Percentiles rank a stretch among this genome's conserved stretches.
These are phyloP conservation scores for Pogonomyrmex californicus DNA, from an alignment of 1,140 invertebrate species.

Conservation along the genomic window DNA sequence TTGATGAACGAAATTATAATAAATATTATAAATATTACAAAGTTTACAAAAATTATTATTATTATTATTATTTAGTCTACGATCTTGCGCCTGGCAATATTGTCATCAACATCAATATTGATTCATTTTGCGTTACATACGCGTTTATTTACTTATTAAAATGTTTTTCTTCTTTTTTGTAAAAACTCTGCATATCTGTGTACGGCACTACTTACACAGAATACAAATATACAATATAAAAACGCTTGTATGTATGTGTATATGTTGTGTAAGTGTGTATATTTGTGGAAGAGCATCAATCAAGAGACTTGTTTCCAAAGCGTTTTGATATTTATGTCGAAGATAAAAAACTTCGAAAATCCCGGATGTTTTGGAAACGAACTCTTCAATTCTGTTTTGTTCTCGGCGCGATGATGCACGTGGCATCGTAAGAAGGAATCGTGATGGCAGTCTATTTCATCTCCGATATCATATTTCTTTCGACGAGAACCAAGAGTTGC, in stretches of 20 bases:
- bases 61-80: too few species aligned
- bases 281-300: slow-evolving; percentile 56
- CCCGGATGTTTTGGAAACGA: background rate
- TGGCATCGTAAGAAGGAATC: background rate
- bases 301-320: background rate
- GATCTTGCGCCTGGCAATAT: too few species aligned
- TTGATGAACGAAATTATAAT: too few species aligned
- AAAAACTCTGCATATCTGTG: slow-evolving; percentile 8
- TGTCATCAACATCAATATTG: too few species aligned
- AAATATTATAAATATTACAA: background rate
- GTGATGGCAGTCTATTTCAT: slow-evolving; percentile 3
- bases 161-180: background rate
- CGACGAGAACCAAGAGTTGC: background rate
- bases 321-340: background rate
- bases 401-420: background rate
- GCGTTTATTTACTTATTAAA: background rate
- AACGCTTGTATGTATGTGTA: slow-evolving; percentile 39
- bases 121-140: background rate
- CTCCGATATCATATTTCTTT: background rate
- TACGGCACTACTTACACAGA: slow-evolving; percentile 68
- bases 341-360: slow-evolving; percentile 4
- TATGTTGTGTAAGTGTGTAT: background rate
- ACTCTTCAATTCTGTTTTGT: background rate
- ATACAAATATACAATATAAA: slow-evolving; percentile 72
- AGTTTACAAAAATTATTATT: background rate